A percentile compares a stretch with the other conserved stretches of the same genome.
These are phyloP conservation scores for Ennomos fuscantarius DNA, from an alignment of 2,888 invertebrate species.

Conservation along the genomic window DNA sequence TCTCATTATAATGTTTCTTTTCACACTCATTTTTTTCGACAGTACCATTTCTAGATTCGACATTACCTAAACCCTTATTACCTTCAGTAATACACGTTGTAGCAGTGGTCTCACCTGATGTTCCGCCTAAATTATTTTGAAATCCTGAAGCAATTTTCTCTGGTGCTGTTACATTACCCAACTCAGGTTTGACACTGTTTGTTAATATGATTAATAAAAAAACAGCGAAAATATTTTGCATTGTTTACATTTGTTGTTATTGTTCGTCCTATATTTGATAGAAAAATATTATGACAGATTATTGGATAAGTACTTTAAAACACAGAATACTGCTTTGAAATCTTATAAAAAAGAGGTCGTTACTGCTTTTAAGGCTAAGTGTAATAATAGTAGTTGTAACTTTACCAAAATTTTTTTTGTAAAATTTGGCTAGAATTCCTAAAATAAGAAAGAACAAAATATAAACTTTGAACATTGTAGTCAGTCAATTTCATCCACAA, in stretches of 20 bases:
- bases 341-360: no score
- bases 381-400: no score
- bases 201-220: slow-evolving; percentile 55
- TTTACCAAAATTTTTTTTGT: no score
- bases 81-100: slow-evolving; percentile 43
- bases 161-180: slow-evolving; percentile 48
- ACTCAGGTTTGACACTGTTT: slow-evolving; percentile 43
- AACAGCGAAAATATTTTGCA: slow-evolving; percentile 44
- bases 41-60: slow-evolving; percentile 46
- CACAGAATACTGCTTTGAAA: no score
- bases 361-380: no score
- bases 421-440: no score
- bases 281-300: no score
- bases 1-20: slow-evolving; percentile 36
- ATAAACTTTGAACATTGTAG: no score
- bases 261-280: not conserved
- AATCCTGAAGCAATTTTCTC: slow-evolving; percentile 48
- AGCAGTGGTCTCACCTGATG: slow-evolving; percentile 43
- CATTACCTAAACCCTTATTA: slow-evolving; percentile 47
- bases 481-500: no score
- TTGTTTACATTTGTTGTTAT: slow-evolving; percentile 33
- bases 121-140: slow-evolving; percentile 48
- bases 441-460: no score
- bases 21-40: slow-evolving; percentile 44
- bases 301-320: no score